phyloP scores from a whole-genome alignment of 2,888 invertebrate species.

The Cephus sareptanus region DNA sequence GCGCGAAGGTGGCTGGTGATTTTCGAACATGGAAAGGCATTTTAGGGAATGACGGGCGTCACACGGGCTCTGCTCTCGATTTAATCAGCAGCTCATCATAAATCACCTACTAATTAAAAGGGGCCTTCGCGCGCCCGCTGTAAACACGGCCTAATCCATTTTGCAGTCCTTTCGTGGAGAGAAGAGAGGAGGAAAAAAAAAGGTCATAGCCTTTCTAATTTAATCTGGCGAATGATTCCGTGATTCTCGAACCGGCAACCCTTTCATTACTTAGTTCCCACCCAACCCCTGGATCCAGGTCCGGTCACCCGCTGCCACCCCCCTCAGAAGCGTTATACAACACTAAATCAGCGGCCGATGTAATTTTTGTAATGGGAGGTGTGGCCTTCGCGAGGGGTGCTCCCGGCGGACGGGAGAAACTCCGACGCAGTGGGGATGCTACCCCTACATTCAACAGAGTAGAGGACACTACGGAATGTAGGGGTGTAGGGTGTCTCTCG shows the following conservation, averaged over 20 bases:
- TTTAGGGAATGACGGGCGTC: slow-evolving; percentile 4
- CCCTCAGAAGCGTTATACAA: slow-evolving; percentile 55
- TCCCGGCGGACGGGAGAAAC: slow-evolving; percentile 35
- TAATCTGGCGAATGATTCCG: slow-evolving; percentile 66
- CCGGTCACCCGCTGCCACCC: slow-evolving; percentile 35
- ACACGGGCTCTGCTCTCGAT: neutral
- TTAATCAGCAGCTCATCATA: slow-evolving; percentile 41
- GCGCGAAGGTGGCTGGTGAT: neutral
- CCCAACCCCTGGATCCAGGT: slow-evolving; percentile 27
- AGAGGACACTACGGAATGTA: slow-evolving; percentile 9
- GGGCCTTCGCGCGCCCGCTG: slow-evolving; percentile 40
- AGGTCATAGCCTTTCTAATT: slow-evolving; percentile 65
- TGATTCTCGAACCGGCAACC: slow-evolving; percentile 64
- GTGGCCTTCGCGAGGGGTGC: slow-evolving; percentile 57
- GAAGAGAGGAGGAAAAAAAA: slow-evolving; percentile 36
- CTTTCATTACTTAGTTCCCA: slow-evolving; percentile 65
- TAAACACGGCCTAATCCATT: slow-evolving; percentile 56
- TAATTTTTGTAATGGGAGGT: slow-evolving; percentile 67
- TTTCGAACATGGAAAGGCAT: slow-evolving; percentile 4
- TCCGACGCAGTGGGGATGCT: slow-evolving; percentile 29
- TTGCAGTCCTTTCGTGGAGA: slow-evolving; percentile 25
- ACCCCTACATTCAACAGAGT: slow-evolving; percentile 18
- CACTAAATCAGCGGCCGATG: slow-evolving; percentile 65
- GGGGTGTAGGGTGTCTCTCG: slow-evolving; percentile 22
- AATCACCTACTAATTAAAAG: slow-evolving; percentile 58